Percentiles rank a stretch among this genome's conserved stretches.
Evolutionary conservation across 2,797 vertebrate genomes (phyloP).

Genomic region (Enteromius viviparus): DNA sequence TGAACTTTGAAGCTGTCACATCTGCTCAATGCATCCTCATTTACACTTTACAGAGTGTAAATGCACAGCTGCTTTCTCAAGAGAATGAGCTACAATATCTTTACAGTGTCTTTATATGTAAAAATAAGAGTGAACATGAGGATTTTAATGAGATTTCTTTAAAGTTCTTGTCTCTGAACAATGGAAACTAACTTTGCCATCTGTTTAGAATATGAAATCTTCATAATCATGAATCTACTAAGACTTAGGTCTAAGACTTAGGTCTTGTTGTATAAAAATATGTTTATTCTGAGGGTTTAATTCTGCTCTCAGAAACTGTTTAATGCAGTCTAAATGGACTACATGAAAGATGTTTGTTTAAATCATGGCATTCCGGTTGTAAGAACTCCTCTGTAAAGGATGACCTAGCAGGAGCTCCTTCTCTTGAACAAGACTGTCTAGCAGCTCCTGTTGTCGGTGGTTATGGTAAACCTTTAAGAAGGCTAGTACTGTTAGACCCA

Average conservation of each 20-base stretch:
- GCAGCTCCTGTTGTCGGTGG: slow-evolving; percentile 92
- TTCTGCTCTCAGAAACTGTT: neutral
- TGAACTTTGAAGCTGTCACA: neutral
- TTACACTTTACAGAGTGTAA: slow-evolving; percentile 2
- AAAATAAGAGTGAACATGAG: neutral
- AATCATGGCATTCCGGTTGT: slow-evolving; percentile 89
- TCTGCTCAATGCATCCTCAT: neutral
- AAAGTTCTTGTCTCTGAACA: slow-evolving; percentile 8
- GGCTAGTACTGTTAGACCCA: slow-evolving; percentile 88
- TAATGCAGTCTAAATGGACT: slow-evolving; percentile 13
- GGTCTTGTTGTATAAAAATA: slow-evolving; percentile 31
- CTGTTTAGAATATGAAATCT: neutral
- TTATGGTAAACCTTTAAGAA: slow-evolving; percentile 96
- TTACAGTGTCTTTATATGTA: neutral
- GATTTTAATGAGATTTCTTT: neutral
- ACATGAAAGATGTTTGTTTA: slow-evolving; percentile 67
- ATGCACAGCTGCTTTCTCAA: neutral
- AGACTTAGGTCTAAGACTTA: neutral
- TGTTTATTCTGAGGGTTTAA: neutral
- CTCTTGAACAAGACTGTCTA: slow-evolving; percentile 93
- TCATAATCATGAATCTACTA: neutral
- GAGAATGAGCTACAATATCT: slow-evolving; percentile 7
- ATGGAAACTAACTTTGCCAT: neutral
- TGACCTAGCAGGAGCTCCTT: slow-evolving; percentile 92
- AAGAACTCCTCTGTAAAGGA: slow-evolving; percentile 77